A percentile compares a stretch with the other conserved stretches of the same genome.
phyloP scores from a whole-genome alignment of 2,888 invertebrate genomes.

The Mechanitis messenoides region DNA sequence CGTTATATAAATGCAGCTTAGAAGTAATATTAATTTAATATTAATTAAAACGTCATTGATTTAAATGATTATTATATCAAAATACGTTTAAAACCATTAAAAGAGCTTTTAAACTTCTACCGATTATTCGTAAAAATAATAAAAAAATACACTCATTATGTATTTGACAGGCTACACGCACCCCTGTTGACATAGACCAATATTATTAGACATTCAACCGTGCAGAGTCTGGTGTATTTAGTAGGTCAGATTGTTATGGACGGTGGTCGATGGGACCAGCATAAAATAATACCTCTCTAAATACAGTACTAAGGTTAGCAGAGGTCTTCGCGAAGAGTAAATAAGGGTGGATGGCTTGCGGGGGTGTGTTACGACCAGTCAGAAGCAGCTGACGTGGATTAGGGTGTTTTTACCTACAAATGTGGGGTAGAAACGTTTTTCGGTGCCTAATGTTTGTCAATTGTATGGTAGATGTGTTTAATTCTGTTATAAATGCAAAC shows the following conservation, averaged over 20 bases:
- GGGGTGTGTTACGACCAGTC: slow-evolving; percentile 58
- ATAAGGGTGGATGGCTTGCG: slow-evolving; percentile 44
- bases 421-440: slow-evolving; percentile 43
- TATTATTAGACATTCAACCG: slow-evolving; percentile 34
- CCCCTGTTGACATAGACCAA: slow-evolving; percentile 40
- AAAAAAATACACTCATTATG: slow-evolving; percentile 58
- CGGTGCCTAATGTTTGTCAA: slow-evolving; percentile 37
- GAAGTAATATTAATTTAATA: not conserved
- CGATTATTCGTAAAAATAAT: slow-evolving; percentile 40
- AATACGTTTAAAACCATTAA: slow-evolving; percentile 30
- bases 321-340: slow-evolving; percentile 53
- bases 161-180: slow-evolving; percentile 58
- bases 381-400: slow-evolving; percentile 73
- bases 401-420: slow-evolving; percentile 70
- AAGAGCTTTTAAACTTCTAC: slow-evolving; percentile 40
- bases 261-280: slow-evolving; percentile 36
- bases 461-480: slow-evolving; percentile 31
- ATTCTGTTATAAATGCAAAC: slow-evolving; percentile 29
- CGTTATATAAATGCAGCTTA: not conserved
- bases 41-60: not conserved
- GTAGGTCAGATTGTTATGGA: slow-evolving; percentile 41
- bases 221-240: slow-evolving; percentile 30
- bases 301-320: slow-evolving; percentile 33
- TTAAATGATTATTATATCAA: slow-evolving; percentile 15
- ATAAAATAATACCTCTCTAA: slow-evolving; percentile 40